A percentile compares a stretch with the other conserved stretches of the same genome.
phyloP scores from a whole-genome alignment of 2,797 vertebrate species.

The Spinus pinus region DNA sequence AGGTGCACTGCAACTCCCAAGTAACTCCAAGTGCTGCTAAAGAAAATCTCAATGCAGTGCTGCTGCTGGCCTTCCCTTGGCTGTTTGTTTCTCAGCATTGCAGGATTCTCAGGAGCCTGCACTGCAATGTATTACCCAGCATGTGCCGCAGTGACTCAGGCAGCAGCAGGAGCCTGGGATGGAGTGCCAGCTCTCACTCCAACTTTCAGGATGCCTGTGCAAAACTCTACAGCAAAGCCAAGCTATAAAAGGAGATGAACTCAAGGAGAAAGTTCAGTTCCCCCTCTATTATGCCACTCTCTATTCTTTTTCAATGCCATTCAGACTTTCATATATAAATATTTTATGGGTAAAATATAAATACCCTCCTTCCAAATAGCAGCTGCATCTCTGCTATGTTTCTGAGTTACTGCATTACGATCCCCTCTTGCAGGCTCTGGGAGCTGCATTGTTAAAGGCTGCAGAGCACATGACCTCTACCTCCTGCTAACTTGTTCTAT shows the following conservation, averaged over 20 bases:
- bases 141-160: constrained; percentile 49
- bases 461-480: neutral
- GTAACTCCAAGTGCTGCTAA: neutral
- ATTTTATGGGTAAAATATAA: neutral
- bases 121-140: neutral
- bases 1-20: neutral
- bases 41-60: neutral
- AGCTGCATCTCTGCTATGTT: neutral
- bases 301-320: neutral
- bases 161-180: neutral
- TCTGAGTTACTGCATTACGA: neutral
- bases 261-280: constrained; percentile 14
- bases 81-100: constrained; percentile 10
- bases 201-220: neutral
- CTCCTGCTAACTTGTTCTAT: neutral
- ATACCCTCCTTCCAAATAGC: neutral
- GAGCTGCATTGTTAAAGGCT: neutral
- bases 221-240: constrained; percentile 14
- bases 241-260: neutral
- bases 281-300: neutral
- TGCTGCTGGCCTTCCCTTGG: neutral
- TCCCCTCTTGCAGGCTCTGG: neutral
- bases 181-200: neutral
- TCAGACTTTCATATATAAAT: neutral
- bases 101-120: constrained; percentile 5